Evolutionary conservation across 1,140 invertebrate species (phyloP), one percentile per base, ranked within the genome.

Genomic region (Pseudachorutes palmiensis): DNA sequence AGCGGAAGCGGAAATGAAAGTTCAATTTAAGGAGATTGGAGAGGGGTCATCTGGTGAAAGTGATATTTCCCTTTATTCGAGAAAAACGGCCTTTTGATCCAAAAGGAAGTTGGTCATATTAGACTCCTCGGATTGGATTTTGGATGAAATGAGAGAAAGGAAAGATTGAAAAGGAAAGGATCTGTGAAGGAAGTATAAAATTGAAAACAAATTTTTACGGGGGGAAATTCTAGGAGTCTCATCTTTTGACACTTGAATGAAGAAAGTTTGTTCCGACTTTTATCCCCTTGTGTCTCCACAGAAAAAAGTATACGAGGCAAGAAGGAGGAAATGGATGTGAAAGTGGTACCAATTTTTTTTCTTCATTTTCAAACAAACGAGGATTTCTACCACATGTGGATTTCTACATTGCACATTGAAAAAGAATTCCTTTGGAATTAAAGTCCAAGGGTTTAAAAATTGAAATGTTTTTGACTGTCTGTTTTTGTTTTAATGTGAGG

Each of bases 161-260:
- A 69, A 65, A 58, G 51, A n/a, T 57, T 28, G n/a, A n/a, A n/a
- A n/a, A n/a, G n/a, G n/a, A n/a, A 61, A 66, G 12, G 55, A 66
- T 66, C 59, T 63, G 60, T 41, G 31, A 51, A 45, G 49, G 65
- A 70, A 65, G 51, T 67, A 67, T 70, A 59, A 71, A 71, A 71
- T 68, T 71, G 69, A 71, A 71, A 71, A 65, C 57, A 71, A 68
- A 65, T 71, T 71, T 70, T 55, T 45, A 63, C 41, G 33, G 48
- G 55, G 51, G 41, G 63, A 55, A 66, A 22, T 59, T 58, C 30
- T 12, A 45, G 28, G 24, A 64, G 51, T 55, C 51, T 55, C 51
- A 55, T 55, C 51, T 24, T 55, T 55, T 49, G 69, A 64, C 64
- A 70, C 62, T 70, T 33, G 22, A 64, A 70, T 24, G 48, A 41